Evolutionary conservation across 2,888 invertebrate genomes (phyloP), one percentile per base, ranked within the genome.

Genomic region (Margaritifera margaritifera): DNA sequence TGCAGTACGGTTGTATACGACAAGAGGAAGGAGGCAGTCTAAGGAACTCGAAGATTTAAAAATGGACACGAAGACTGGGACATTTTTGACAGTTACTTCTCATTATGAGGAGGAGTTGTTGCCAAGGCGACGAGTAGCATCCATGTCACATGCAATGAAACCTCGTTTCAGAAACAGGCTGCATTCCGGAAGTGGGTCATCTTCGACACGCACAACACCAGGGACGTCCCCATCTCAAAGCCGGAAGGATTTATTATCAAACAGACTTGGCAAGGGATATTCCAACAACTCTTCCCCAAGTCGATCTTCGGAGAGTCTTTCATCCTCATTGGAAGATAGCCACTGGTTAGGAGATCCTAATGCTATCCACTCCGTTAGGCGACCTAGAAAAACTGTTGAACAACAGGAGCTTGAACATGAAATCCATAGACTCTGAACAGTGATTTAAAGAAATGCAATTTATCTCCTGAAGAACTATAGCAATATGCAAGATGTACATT

Each of bases 301-400:
- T 15, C 67, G 69, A 5, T 74, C 77, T 11, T 64, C 51, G 24
- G 72, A 71, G 56, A 71, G 67, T 66, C 15, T 72, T 20, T 31
- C 63, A 51, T 72, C 72, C 18, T 79, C 80, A 56, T 68, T 82
- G 63, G 80, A 79, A 54, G 78, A 80, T 56, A 59, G 78, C 5
- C 77, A 79, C 62, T 82, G 82, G 84, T 66, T 79, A 20, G 84
- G 84, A 56, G 79, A 83, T 56, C 84, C 84, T 57, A 84, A 82
- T 68, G 84, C 84, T 2, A 84, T 82, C 53, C 75, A 80, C 68
- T 84, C 85, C 19, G 81, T 84, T 15, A 68, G 85, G n/a, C 65
- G 84, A 22, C 77, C 81, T 18, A 57, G 82, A 25, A 83, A 82
- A 71, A 80, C 81, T 4, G 78, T 80, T 11, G 80, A 82, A 59